These are phyloP conservation scores for Calosoma granatense DNA, from an alignment of 1,140 invertebrate species.

Conservation along the genomic window DNA sequence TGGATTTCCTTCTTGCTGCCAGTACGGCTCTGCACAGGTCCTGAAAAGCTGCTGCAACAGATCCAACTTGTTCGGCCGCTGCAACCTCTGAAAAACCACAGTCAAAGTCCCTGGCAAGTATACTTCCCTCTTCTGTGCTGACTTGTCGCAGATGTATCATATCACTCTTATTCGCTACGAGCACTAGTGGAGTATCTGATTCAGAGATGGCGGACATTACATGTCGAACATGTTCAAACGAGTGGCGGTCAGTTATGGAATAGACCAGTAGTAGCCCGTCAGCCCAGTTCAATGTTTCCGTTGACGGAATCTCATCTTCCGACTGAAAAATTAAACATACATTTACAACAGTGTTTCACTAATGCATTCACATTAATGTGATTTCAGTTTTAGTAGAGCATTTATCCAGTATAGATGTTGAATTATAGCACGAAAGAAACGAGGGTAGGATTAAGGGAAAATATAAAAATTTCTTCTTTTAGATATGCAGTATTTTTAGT, in stretches of 20 bases:
- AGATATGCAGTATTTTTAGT: too few relatives aligned
- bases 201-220: slow-evolving; percentile 60
- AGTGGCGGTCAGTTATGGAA: slow-evolving; percentile 78
- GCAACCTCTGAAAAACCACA: slow-evolving; percentile 83
- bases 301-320: slow-evolving; percentile 60
- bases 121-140: slow-evolving; percentile 76
- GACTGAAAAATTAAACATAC: slow-evolving; percentile 33
- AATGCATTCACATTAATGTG: too few relatives aligned
- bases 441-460: too few relatives aligned
- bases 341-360: not conserved
- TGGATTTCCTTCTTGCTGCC: slow-evolving; percentile 63
- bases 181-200: slow-evolving; percentile 59
- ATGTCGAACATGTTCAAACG: slow-evolving; percentile 74
- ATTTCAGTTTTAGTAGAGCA: too few relatives aligned
- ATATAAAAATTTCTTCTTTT: too few relatives aligned
- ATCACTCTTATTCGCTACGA: slow-evolving; percentile 85
- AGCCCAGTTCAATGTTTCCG: slow-evolving; percentile 75
- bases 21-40: slow-evolving; percentile 72
- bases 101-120: slow-evolving; percentile 76
- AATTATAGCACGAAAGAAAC: too few relatives aligned
- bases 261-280: slow-evolving; percentile 84
- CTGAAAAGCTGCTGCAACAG: slow-evolving; percentile 76
- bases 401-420: too few relatives aligned
- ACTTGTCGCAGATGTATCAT: slow-evolving; percentile 88
- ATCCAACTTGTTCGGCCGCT: slow-evolving; percentile 72